These are phyloP conservation scores for Erebia palarica DNA, from an alignment of 2,888 invertebrate genomes.

Conservation along the genomic window DNA sequence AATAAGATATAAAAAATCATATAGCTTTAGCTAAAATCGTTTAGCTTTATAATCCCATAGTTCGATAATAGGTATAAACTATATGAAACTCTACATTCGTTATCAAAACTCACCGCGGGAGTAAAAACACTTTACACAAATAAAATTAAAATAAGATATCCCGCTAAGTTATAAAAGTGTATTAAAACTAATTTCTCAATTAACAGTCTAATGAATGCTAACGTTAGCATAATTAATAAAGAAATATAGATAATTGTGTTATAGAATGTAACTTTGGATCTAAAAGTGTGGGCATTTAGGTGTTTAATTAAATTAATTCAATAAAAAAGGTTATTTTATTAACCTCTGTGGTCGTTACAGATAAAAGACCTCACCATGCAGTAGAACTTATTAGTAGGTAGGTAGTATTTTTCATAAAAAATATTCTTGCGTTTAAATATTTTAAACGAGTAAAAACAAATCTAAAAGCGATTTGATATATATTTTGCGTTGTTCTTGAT, in stretches of 20 bases:
- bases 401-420: not conserved
- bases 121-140: constrained; percentile 13
- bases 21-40: no score
- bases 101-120: constrained; percentile 6
- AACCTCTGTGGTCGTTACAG: constrained; percentile 11
- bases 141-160: constrained; percentile 15
- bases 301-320: constrained; percentile 15
- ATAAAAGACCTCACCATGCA: not conserved
- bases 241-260: constrained; percentile 17
- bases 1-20: not conserved
- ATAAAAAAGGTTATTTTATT: constrained; percentile 14
- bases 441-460: no score
- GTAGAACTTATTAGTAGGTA: not conserved
- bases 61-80: not conserved
- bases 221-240: constrained; percentile 19
- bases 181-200: constrained; percentile 28
- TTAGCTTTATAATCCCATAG: not conserved
- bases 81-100: not conserved
- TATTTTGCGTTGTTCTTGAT: no score
- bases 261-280: not conserved
- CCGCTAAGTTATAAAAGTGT: constrained; percentile 26
- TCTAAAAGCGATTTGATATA: no score
- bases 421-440: not conserved
- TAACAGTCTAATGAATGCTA: constrained; percentile 24
- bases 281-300: constrained; percentile 15